These are phyloP conservation scores for Anarrhichthys ocellatus DNA, from an alignment of 2,113 vertebrate species.

Conservation along the genomic window DNA sequence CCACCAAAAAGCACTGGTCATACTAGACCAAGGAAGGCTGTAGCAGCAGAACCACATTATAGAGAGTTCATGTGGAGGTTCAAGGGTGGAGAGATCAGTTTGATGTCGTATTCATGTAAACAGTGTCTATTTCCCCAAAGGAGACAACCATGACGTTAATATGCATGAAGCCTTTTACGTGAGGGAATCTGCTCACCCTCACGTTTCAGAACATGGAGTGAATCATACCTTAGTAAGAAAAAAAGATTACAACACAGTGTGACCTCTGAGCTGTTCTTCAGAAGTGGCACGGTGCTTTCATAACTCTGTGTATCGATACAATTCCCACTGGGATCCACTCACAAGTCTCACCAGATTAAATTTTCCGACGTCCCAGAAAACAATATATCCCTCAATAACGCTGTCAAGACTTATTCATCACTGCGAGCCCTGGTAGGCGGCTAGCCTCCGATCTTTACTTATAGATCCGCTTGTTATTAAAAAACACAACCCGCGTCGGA, in stretches of 20 bases:
- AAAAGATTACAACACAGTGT: neutral
- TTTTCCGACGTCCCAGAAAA: conserved; percentile 52
- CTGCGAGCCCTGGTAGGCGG: conserved; percentile 22
- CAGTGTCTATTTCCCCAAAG: conserved; percentile 2
- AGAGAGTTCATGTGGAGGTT: conserved; percentile 23
- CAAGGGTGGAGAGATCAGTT: conserved; percentile 40
- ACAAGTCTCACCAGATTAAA: conserved; percentile 43
- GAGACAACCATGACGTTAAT: neutral
- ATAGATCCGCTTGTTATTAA: conserved; percentile 67
- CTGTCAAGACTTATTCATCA: conserved; percentile 69
- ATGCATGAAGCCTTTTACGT: conserved; percentile 15
- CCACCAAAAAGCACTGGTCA: neutral
- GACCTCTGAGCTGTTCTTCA: conserved; percentile 15
- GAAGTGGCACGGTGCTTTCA: conserved; percentile 8
- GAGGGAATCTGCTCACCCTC: conserved; percentile 6
- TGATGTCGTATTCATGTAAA: conserved; percentile 43
- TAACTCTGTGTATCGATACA: conserved; percentile 13
- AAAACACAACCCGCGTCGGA: conserved; percentile 25
- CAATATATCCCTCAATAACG: conserved; percentile 72
- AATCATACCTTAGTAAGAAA: neutral
- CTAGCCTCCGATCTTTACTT: conserved; percentile 42
- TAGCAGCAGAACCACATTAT: conserved; percentile 2
- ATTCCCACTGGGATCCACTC: conserved; percentile 41
- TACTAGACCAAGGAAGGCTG: neutral
- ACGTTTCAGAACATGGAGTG: neutral